Evolutionary conservation across 1,140 invertebrate species (phyloP), one percentile per base, ranked within the genome.

Genomic region (Charaxes varanes): DNA sequence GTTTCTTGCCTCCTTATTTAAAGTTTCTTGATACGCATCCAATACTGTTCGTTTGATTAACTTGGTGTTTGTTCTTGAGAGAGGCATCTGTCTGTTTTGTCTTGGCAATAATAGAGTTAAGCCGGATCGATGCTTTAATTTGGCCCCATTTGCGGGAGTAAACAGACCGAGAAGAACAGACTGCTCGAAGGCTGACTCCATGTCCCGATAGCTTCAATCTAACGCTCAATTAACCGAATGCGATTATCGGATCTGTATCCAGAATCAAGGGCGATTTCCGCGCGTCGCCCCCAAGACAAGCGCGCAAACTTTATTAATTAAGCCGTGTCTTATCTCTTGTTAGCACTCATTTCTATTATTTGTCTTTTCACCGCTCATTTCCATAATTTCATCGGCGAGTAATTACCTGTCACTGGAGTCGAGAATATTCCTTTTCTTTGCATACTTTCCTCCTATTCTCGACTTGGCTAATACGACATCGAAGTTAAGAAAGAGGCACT

Each of bases 341-440:
- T 80, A 83, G 73, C 79, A 83, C 79, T 83, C 79, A 77, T 83
- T n/a, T 83, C 76, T 80, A 76, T 83, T 83, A 83, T 83, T 83
- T 83, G 79, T 80, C 78, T 83, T 83, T 80, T 80, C 68, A 71
- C 65, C 70, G 76, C 72, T 80, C 76, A 83, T 83, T 83, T 79
- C 71, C 78, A 80, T 82, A 82, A 80, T 82, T 82, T 78, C 73
- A 82, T 80, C 66, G 69, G 60, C 62, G 64, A 63, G 62, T 77
- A 78, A 82, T 80, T 78, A 77, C 65, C 77, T 72, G 66, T 62
- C 53, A 73, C 70, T 72, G 67, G n/a, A 66, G 53, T 57, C 50
- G 56, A 56, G 56, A 61, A 54, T 68, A 63, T 60, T 63, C 61
- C 61, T 72, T 35, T 35, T 67, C 59, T 76, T 80, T 71, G 65